Base-by-base conservation (phyloP, 2,888 invertebrate species). In the Drosophila borealis region DNA sequence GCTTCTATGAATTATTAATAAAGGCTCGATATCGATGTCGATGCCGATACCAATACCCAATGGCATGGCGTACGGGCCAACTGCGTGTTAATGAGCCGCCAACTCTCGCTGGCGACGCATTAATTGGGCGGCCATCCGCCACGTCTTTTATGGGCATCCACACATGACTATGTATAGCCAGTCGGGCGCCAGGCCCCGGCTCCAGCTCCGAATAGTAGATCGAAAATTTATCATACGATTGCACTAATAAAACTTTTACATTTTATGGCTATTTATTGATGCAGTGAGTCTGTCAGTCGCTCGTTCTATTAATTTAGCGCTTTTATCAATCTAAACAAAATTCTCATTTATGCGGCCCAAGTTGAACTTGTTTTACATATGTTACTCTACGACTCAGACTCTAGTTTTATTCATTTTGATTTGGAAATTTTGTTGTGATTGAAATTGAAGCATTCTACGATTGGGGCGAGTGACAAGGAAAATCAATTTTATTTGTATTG, bases 11-110 rank as follows among this genome's bases (percentile, higher is more conserved):
- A 84, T 84, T 83, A 83, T 83, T 82, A 86, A 82, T 82, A 86
- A 68, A 74, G 71, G 44, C 63, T 19, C 48, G 53, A 62, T 67
- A 37, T 9, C 60, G 41, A 25, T 19, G 29, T 51, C 46, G 50
- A 41, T 56, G 44, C 19, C 29, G 65, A 65, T 39, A 50, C 46
- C 34, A 41, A 60, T 65, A 9, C 42, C 53, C 53, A 41, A 55
- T 55, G 57, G 63, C 49, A 78, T 63, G 61, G 51, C 63, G 63
- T 62, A 56, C 59, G 57, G 64, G 56, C 63, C 72, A 80, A 78
- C 81, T 81, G 82, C 78, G 88, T 82, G 87, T 76, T 82, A 86
- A 88, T 78, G 83, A 83, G 83, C 84, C 84, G 78, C 74, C 83
- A 82, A 73, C 75, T 78, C 88, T 75, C 74, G 81, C 70, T 78